Conservation (phyloP, 2,888 invertebrate species). For the Lasioglossum zephyrum region DNA sequence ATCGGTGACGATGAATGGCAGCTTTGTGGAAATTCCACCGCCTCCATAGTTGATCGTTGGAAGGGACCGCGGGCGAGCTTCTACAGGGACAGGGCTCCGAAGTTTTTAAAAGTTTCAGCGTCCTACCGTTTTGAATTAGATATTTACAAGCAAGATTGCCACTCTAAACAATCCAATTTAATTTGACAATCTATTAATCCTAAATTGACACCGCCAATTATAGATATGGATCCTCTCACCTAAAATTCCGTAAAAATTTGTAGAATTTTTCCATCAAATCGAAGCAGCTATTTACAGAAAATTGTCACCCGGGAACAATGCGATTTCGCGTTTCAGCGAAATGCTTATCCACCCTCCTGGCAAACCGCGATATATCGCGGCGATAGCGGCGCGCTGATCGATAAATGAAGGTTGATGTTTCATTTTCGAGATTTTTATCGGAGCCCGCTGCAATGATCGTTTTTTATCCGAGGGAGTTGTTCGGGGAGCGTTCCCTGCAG, state of each 20-base stretch:
- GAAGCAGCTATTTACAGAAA: not conserved
- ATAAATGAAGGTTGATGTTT: slow-evolving; percentile 15
- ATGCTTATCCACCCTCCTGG: not conserved
- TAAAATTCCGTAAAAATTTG: not conserved
- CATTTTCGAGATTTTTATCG: slow-evolving; percentile 22
- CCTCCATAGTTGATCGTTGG: not conserved
- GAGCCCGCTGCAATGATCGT: slow-evolving; percentile 24
- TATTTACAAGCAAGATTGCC: not conserved
- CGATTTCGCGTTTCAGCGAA: not conserved
- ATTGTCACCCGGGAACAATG: not conserved
- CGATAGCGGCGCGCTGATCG: not conserved
- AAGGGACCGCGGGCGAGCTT: not conserved
- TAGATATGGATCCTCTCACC: not conserved
- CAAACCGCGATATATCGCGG: not conserved
- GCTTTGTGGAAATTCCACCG: not conserved
- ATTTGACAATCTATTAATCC: not conserved
- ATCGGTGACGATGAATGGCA: slow-evolving; percentile 1
- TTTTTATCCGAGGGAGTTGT: slow-evolving; percentile 12
- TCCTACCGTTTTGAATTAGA: not conserved
- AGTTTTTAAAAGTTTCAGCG: not conserved
- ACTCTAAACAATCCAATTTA: not conserved
- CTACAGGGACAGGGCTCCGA: not conserved
- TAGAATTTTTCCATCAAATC: not conserved
- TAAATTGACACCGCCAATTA: not conserved
- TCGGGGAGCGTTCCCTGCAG: slow-evolving; percentile 29